Evolutionary conservation across 37 sponge, comb jelly and placozoan species (phyloP), one percentile per base, ranked within the genome.

Genomic region (Chondrosia reniformis): DNA sequence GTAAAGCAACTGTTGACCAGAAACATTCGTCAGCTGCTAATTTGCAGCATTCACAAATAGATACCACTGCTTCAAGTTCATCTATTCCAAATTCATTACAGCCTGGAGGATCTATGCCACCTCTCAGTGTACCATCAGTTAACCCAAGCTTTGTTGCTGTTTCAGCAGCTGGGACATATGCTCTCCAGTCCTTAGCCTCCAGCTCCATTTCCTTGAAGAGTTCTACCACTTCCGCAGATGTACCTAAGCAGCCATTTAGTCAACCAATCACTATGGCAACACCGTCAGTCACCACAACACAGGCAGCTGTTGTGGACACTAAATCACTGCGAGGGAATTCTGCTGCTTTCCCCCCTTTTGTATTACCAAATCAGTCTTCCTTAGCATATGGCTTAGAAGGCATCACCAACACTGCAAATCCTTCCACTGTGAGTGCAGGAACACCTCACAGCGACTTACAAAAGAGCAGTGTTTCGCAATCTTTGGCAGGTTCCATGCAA

Each of bases 91-190:
- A n/a, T n/a, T n/a, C n/a, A n/a, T n/a, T n/a, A n/a, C n/a, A n/a
- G n/a, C n/a, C n/a, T n/a, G n/a, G n/a, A n/a, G n/a, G n/a, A n/a
- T n/a, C n/a, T n/a, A n/a, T n/a, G n/a, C n/a, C n/a, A n/a, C n/a
- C n/a, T n/a, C n/a, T n/a, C n/a, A n/a, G n/a, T n/a, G n/a, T n/a
- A n/a, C n/a, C n/a, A n/a, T n/a, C n/a, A n/a, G n/a, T n/a, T 6
- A 56, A 28, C 58, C 58, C 58, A 6, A 69, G 72, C 36, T 69
- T 69, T 69, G 72, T 69, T 4, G 72, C 72, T 40, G 72, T 69
- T 41, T 69, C 72, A 6, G n/a, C 61, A 30, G 61, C 30, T 13
- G 30, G n/a, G 17, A 7, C 61, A 30, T 7, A 6, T 6, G 30
- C 28, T 6, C 6, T 13, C 7, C 61, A 6, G 7, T 24, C 43